Evolutionary conservation across 2,797 vertebrate genomes (phyloP).

Genomic region (Pelochelys cantorii): DNA sequence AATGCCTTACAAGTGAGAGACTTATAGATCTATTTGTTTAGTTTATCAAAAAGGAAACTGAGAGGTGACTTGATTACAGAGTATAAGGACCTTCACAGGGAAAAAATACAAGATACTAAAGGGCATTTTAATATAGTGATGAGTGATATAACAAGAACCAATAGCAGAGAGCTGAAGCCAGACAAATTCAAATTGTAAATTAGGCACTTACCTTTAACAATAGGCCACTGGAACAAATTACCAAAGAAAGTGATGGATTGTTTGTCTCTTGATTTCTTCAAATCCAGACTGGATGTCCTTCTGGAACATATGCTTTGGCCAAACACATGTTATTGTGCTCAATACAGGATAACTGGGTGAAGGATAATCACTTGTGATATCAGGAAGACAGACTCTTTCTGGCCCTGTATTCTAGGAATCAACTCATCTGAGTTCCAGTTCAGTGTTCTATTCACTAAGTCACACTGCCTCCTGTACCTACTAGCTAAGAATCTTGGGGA

Average conservation of each 20-base stretch:
- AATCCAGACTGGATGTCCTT: not conserved
- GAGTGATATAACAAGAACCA: not conserved
- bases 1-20: not conserved
- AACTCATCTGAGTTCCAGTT: not conserved
- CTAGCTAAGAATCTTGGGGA: not conserved
- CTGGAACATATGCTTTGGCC: not conserved
- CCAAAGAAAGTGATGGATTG: not conserved
- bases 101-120: not conserved
- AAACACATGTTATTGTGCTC: not conserved
- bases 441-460: not conserved
- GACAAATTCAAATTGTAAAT: not conserved
- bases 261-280: not conserved
- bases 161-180: not conserved
- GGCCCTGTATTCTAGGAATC: not conserved
- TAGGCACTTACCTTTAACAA: not conserved
- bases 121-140: not conserved
- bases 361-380: not conserved
- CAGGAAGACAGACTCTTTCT: not conserved
- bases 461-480: not conserved
- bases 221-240: not conserved
- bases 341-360: not conserved
- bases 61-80: constrained; percentile 12
- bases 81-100: not conserved
- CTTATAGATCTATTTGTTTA: not conserved
- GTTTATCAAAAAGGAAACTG: constrained; percentile 10